Evolutionary conservation across 2,888 invertebrate genomes (phyloP).

Genomic region (Drosophila mettleri): DNA sequence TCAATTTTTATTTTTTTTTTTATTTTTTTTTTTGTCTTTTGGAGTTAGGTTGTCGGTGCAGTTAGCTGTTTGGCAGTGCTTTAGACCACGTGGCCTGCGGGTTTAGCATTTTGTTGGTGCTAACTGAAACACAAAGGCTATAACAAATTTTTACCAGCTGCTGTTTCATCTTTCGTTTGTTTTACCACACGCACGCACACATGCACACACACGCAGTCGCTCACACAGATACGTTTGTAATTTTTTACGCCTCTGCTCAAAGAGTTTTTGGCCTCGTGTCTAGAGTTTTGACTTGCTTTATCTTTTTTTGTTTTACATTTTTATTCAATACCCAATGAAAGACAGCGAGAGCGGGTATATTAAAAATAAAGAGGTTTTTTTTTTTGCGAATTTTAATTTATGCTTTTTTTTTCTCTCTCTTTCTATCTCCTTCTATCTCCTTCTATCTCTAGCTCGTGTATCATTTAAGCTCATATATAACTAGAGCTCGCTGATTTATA

Average conservation of each 20-base stretch:
- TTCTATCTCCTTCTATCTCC: neutral
- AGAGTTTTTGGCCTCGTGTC: conserved; percentile 58
- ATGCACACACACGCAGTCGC: conserved; percentile 18
- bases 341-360: neutral
- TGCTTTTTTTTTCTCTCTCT: neutral
- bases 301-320: conserved; percentile 12
- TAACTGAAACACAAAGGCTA: conserved; percentile 66
- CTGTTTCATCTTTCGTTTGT: conserved; percentile 72
- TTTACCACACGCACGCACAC: conserved; percentile 43
- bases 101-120: conserved; percentile 36
- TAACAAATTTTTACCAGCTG: conserved; percentile 55
- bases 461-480: neutral
- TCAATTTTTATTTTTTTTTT: neutral
- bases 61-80: conserved; percentile 46
- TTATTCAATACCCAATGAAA: neutral
- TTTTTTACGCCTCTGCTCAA: conserved; percentile 66
- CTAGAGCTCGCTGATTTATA: neutral
- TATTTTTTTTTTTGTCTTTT: conserved; percentile 12
- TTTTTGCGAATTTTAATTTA: neutral
- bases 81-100: conserved; percentile 28
- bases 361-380: neutral
- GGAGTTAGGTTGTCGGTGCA: conserved; percentile 14
- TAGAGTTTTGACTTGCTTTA: conserved; percentile 27
- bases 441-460: no score
- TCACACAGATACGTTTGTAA: conserved; percentile 25